Evolutionary conservation across 2,888 invertebrate species (phyloP).

Genomic region (Noctua janthina): DNA sequence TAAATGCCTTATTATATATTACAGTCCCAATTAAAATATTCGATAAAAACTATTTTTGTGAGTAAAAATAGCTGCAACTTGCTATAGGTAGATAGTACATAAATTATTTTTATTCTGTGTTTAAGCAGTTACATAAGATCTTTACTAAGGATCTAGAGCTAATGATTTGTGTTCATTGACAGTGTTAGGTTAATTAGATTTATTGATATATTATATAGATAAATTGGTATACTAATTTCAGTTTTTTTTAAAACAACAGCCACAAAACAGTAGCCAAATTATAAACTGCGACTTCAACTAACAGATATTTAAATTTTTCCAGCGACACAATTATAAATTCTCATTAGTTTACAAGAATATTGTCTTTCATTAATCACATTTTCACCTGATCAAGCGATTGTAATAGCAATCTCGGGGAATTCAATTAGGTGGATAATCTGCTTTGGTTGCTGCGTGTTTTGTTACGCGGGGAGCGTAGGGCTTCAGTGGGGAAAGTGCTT

Average conservation of each 20-base stretch:
- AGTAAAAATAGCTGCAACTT: constrained; percentile 23
- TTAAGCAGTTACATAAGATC: neutral
- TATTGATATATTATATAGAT: too few relatives aligned
- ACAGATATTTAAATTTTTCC: neutral
- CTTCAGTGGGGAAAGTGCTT: constrained; percentile 87
- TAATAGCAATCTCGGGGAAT: constrained; percentile 88
- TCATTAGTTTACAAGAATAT: constrained; percentile 11
- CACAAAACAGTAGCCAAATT: neutral
- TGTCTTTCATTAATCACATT: constrained; percentile 60
- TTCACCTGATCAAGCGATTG: constrained; percentile 82
- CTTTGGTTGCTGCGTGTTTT: constrained; percentile 85
- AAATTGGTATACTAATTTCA: too few relatives aligned
- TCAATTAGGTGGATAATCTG: constrained; percentile 88
- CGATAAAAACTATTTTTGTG: constrained; percentile 23
- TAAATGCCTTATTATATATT: constrained; percentile 35
- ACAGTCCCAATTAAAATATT: constrained; percentile 48
- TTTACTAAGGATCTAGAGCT: neutral
- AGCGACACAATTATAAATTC: neutral
- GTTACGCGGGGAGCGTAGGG: constrained; percentile 83
- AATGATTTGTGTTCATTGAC: neutral
- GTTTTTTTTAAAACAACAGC: neutral
- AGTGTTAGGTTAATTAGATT: neutral
- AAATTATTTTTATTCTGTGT: neutral
- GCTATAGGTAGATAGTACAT: neutral
- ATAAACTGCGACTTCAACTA: neutral